These are phyloP conservation scores for Clostera curtula DNA, from an alignment of 2,888 invertebrate species.

Conservation along the genomic window DNA sequence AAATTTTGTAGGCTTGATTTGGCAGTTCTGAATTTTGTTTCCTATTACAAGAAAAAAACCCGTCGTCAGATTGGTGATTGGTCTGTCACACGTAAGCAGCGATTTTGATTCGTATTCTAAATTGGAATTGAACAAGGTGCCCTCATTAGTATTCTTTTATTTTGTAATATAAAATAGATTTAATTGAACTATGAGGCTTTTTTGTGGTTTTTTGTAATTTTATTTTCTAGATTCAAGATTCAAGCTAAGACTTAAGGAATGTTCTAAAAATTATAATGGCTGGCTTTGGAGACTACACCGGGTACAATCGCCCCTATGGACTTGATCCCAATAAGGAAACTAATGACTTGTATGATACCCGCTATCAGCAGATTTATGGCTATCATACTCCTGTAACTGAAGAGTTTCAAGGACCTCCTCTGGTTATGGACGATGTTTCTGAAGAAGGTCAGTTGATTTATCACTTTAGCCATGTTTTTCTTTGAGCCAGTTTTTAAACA, in stretches of 20 bases:
- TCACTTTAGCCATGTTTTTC: background rate
- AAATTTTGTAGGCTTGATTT: too few relatives aligned
- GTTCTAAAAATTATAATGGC: slow-evolving; percentile 44
- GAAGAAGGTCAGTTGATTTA: slow-evolving; percentile 52
- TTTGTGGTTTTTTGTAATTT: slow-evolving; percentile 4
- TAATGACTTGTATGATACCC: slow-evolving; percentile 63
- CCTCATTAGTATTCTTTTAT: too few relatives aligned
- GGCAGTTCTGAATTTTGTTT: too few relatives aligned
- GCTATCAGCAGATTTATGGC: slow-evolving; percentile 68
- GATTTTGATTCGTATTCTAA: background rate
- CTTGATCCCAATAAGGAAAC: slow-evolving; percentile 62
- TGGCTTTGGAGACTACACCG: slow-evolving; percentile 62
- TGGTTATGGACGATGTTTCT: slow-evolving; percentile 60
- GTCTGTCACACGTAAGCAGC: background rate
- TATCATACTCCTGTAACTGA: slow-evolving; percentile 65
- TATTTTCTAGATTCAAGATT: background rate
- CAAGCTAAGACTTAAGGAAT: slow-evolving; percentile 5
- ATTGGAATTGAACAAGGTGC: too few relatives aligned
- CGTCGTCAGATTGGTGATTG: too few relatives aligned
- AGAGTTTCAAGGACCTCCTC: slow-evolving; percentile 66
- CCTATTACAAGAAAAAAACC: too few relatives aligned
- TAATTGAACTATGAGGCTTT: slow-evolving; percentile 1
- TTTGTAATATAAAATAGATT: background rate
- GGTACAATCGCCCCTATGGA: slow-evolving; percentile 61
- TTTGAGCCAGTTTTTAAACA: too few relatives aligned